These are phyloP conservation scores for Pyrrhura leucotis DNA, from an alignment of 2,797 vertebrate genomes.

Conservation along the genomic window DNA sequence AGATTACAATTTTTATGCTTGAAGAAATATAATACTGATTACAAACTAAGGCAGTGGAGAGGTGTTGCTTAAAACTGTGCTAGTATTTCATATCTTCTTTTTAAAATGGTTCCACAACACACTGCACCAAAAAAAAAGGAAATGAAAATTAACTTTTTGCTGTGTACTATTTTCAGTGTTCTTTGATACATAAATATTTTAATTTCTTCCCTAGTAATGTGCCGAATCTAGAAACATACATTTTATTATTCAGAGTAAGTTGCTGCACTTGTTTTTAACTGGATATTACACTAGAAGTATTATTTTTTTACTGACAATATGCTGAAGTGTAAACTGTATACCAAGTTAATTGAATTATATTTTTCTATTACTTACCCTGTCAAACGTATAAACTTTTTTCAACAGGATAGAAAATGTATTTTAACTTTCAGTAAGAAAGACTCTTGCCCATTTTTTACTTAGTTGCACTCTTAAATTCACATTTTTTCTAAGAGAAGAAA, in stretches of 20 bases:
- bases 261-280: neutral
- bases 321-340: slow-evolving; percentile 41
- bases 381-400: slow-evolving; percentile 25
- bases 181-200: neutral
- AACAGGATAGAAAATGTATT: slow-evolving; percentile 57
- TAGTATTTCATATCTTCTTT: neutral
- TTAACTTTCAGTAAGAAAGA: neutral
- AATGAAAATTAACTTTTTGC: neutral
- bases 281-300: neutral
- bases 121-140: neutral
- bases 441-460: neutral
- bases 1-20: slow-evolving; percentile 8
- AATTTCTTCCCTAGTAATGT: neutral
- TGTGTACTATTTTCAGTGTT: neutral
- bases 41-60: neutral
- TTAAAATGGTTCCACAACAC: neutral
- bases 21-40: slow-evolving; percentile 21
- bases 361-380: slow-evolving; percentile 60
- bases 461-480: neutral
- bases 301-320: slow-evolving; percentile 1
- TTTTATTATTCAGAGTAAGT: neutral
- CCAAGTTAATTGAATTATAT: slow-evolving; percentile 45
- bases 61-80: neutral
- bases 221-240: neutral
- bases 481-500: slow-evolving; percentile 10